These are phyloP conservation scores for Tapirus terrestris DNA, from an alignment of 2,113 vertebrate species.

Conservation along the genomic window DNA sequence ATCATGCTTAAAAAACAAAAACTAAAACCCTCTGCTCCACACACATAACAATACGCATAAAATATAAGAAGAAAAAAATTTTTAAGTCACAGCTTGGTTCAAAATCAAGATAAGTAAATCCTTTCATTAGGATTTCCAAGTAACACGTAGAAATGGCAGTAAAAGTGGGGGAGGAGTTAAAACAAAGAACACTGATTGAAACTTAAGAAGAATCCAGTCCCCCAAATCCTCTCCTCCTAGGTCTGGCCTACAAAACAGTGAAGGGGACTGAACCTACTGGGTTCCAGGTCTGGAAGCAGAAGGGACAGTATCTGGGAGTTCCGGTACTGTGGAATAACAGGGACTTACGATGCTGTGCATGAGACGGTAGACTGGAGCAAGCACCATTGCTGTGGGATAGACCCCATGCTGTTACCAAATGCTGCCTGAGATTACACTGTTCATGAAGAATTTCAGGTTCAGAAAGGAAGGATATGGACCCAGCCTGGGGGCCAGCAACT, in stretches of 20 bases:
- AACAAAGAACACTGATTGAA: neutral
- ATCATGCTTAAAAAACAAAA: neutral
- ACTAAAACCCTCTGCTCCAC: neutral
- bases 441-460: neutral
- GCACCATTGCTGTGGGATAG: neutral
- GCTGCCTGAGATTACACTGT: neutral
- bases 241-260: neutral
- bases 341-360: neutral
- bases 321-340: neutral
- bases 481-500: neutral
- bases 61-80: neutral
- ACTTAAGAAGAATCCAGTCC: neutral
- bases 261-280: neutral
- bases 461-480: neutral
- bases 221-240: neutral
- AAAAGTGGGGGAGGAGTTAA: neutral
- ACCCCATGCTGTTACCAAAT: neutral
- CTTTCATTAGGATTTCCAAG: slow-evolving; percentile 3
- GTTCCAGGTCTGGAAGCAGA: neutral
- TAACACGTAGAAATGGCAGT: neutral
- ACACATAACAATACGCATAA: neutral
- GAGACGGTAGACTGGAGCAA: neutral
- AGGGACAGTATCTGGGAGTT: neutral
- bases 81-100: neutral
- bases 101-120: neutral